Conservation (phyloP, 2,113 vertebrate genomes). For the Xyliphius kryptos region DNA sequence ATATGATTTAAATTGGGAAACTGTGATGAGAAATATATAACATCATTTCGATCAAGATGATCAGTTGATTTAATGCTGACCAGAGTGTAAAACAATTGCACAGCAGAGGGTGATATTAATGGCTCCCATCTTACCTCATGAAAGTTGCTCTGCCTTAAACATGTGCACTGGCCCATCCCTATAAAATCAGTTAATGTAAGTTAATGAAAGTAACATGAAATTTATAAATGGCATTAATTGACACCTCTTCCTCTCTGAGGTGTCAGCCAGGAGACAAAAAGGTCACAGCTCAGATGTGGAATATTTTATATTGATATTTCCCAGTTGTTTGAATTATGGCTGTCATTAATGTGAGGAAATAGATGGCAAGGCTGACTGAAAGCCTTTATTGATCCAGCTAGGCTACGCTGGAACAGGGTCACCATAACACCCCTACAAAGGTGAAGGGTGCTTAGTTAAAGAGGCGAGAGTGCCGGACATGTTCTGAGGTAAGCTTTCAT, state of each 20-base stretch:
- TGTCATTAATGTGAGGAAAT: conserved; percentile 67
- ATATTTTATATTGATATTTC: conserved; percentile 58
- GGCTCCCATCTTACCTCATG: conserved; percentile 37
- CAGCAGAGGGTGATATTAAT: conserved; percentile 57
- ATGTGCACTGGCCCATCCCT: conserved; percentile 45
- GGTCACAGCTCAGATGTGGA: conserved; percentile 61
- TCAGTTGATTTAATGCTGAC: conserved; percentile 54
- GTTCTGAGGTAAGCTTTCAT: conserved; percentile 41
- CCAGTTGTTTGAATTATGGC: conserved; percentile 63
- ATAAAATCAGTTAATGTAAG: conserved; percentile 65
- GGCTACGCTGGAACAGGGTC: conserved; percentile 54
- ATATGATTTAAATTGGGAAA: conserved; percentile 43
- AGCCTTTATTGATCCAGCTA: conserved; percentile 61
- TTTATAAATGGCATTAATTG: conserved; percentile 74
- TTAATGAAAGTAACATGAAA: conserved; percentile 68
- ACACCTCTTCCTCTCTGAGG: conserved; percentile 64
- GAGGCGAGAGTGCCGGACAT: conserved; percentile 17
- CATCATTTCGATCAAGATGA: conserved; percentile 51
- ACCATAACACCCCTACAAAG: conserved; percentile 43
- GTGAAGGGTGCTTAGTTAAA: conserved; percentile 37
- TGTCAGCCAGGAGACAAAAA: conserved; percentile 65
- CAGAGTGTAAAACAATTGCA: conserved; percentile 54
- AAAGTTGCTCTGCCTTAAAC: conserved; percentile 36
- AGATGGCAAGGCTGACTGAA: conserved; percentile 60
- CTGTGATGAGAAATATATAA: conserved; percentile 50